A percentile compares a stretch with the other conserved stretches of the same genome.
phyloP scores from a whole-genome alignment of 2,888 invertebrate genomes.

The Trissoscelio sp. region DNA sequence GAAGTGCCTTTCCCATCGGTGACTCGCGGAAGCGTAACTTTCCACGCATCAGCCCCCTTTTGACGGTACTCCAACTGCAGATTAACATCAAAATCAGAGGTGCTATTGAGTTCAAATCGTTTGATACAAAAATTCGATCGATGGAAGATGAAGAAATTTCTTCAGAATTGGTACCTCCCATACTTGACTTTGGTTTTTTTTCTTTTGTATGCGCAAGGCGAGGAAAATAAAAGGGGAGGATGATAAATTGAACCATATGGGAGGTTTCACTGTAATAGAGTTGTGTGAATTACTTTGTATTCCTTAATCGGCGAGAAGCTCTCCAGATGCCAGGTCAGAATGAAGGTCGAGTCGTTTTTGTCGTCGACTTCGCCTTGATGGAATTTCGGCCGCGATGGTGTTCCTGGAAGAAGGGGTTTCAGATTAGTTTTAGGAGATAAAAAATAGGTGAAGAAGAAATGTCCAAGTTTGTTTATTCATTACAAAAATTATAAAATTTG shows the following conservation, averaged over 20 bases:
- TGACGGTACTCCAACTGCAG: constrained; percentile 77
- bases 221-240: constrained; percentile 8
- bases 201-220: not conserved
- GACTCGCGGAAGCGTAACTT: constrained; percentile 71
- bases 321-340: constrained; percentile 77
- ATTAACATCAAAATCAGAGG: constrained; percentile 29
- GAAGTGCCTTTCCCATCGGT: constrained; percentile 73
- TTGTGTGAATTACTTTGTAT: constrained; percentile 73
- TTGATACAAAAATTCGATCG: constrained; percentile 15
- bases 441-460: no score
- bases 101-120: not conserved
- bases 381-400: constrained; percentile 75
- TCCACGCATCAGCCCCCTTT: constrained; percentile 73
- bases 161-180: constrained; percentile 1
- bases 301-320: constrained; percentile 78
- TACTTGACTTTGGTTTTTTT: not conserved
- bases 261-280: constrained; percentile 22
- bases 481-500: no score
- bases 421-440: no score
- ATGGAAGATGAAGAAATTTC: not conserved
- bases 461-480: no score
- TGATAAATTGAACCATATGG: constrained; percentile 26
- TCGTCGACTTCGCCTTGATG: constrained; percentile 65
- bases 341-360: constrained; percentile 71
- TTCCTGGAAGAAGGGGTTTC: constrained; percentile 69